These are phyloP conservation scores for Semibalanus balanoides DNA, from an alignment of 1,140 invertebrate genomes.

Conservation along the genomic window DNA sequence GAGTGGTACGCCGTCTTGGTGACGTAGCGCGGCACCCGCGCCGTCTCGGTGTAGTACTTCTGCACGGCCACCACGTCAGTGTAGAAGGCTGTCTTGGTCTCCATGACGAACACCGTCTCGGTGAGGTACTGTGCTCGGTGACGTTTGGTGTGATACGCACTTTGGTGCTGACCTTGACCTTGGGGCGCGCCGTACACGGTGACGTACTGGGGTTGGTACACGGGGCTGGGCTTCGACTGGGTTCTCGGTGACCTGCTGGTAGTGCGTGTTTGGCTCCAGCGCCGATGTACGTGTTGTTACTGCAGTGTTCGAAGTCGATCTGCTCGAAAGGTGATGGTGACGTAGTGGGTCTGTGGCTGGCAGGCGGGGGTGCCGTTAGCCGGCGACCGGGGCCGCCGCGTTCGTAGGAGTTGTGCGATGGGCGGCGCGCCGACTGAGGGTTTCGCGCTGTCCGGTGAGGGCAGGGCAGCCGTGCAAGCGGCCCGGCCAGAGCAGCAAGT, in stretches of 20 bases:
- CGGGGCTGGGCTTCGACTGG: slow-evolving; percentile 14
- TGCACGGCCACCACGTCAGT: neutral
- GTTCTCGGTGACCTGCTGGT: slow-evolving; percentile 16
- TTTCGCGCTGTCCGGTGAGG: no score
- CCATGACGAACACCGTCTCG: neutral
- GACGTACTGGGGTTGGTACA: slow-evolving; percentile 14
- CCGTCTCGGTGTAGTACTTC: slow-evolving; percentile 12
- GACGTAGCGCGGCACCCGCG: slow-evolving; percentile 20
- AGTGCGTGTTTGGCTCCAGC: slow-evolving; percentile 14
- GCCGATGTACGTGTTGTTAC: slow-evolving; percentile 9
- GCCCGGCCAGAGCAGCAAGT: no score
- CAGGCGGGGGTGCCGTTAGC: neutral
- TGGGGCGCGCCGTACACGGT: slow-evolving; percentile 12
- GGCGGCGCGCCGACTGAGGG: no score
- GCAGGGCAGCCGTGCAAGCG: no score
- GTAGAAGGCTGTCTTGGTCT: neutral
- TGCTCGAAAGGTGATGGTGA: neutral
- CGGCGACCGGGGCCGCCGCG: no score
- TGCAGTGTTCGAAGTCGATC: neutral
- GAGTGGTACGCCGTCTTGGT: slow-evolving; percentile 14
- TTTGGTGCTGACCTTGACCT: slow-evolving; percentile 4
- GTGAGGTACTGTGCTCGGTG: neutral
- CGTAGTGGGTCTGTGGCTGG: neutral
- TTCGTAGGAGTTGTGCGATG: neutral
- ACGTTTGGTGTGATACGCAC: neutral